Evolutionary conservation across 30 jellyfish, hydroid and myxozoan genomes (phyloP).

Genomic region (Turritopsis dohrnii): DNA sequence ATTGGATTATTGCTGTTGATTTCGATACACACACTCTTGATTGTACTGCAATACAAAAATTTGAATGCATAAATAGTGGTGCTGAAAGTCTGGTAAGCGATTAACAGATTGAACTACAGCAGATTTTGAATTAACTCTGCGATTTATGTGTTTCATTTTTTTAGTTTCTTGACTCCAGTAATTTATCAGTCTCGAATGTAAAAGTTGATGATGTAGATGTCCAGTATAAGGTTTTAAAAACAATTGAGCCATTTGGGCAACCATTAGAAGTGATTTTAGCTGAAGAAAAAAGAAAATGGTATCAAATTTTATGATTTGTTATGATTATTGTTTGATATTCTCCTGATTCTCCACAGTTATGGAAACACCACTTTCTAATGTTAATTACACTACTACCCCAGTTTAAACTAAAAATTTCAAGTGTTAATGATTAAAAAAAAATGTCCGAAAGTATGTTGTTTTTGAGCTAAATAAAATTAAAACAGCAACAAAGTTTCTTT

Average conservation of each 20-base stretch:
- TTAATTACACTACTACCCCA: no score
- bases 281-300: conserved; percentile 25
- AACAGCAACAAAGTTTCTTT: no score
- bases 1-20: conserved; percentile 65
- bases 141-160: background rate
- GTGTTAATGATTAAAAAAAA: no score
- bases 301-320: background rate
- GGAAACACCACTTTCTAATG: no score
- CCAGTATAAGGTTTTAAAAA: conserved; percentile 39
- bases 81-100: conserved; percentile 51
- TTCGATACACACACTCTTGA: conserved; percentile 46
- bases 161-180: conserved; percentile 72
- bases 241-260: conserved; percentile 63
- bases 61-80: conserved; percentile 44
- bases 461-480: no score
- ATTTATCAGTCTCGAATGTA: conserved; percentile 50
- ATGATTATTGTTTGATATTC: no score
- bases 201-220: conserved; percentile 40
- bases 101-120: background rate
- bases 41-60: conserved; percentile 47
- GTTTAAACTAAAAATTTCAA: no score
- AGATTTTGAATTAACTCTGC: background rate
- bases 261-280: conserved; percentile 60
- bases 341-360: no score
- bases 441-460: no score